phyloP scores from a whole-genome alignment of 2,113 vertebrate genomes.

The Datnioides undecimradiatus region DNA sequence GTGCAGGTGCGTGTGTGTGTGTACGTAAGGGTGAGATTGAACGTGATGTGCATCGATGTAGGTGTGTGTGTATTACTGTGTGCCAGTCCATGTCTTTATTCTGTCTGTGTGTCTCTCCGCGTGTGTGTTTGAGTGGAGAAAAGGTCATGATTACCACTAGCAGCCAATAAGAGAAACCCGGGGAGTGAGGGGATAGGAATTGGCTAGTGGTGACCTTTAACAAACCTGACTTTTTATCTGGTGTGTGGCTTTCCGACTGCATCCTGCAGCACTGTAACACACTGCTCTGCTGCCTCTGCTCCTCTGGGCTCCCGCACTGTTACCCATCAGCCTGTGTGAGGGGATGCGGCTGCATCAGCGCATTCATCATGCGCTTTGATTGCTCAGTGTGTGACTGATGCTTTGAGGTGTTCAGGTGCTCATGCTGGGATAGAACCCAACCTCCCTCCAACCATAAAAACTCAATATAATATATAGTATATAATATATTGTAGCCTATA shows the following conservation, averaged over 20 bases:
- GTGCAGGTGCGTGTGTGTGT: neutral
- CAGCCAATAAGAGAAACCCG: conserved; percentile 75
- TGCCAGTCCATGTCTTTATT: conserved; percentile 45
- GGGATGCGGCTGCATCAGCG: conserved; percentile 11
- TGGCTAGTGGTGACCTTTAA: conserved; percentile 75
- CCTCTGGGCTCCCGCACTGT: conserved; percentile 30
- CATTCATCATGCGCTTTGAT: conserved; percentile 23
- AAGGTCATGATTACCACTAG: conserved; percentile 77
- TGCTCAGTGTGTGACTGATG: conserved; percentile 14
- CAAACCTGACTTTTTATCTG: conserved; percentile 70
- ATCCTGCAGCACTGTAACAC: conserved; percentile 48
- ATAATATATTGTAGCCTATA: too few relatives aligned
- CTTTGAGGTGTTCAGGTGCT: too few relatives aligned
- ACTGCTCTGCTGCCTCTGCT: conserved; percentile 15
- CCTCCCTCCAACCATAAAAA: too few relatives aligned
- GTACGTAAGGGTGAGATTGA: neutral
- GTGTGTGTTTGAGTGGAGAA: conserved; percentile 41
- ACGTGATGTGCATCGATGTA: neutral
- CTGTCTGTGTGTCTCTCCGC: conserved; percentile 42
- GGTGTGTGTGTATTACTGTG: conserved; percentile 34
- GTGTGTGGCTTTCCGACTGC: conserved; percentile 43
- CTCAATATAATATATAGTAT: too few relatives aligned
- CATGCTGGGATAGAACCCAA: too few relatives aligned
- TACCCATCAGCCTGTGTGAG: conserved; percentile 32
- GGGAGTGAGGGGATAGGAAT: conserved; percentile 56